phyloP scores from a whole-genome alignment of 2,797 vertebrate genomes.

The Muscicapa striata region DNA sequence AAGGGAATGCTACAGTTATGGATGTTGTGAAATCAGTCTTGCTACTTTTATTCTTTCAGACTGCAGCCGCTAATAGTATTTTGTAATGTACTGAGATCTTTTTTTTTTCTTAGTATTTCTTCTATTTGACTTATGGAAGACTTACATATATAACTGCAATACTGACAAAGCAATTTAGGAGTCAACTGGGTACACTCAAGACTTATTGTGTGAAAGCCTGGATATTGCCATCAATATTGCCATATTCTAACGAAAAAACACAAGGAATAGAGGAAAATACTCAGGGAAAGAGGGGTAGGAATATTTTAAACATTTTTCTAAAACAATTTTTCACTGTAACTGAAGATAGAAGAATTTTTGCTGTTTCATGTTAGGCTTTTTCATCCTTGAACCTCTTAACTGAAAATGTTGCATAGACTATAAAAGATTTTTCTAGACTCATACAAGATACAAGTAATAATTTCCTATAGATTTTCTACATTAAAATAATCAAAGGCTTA shows the following conservation, averaged over 20 bases:
- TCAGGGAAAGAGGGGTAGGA: constrained; percentile 65
- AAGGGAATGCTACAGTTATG: constrained; percentile 9
- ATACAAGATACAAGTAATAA: constrained; percentile 7
- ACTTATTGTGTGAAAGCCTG: constrained; percentile 76
- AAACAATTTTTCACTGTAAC: constrained; percentile 66
- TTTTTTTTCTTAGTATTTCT: constrained; percentile 34
- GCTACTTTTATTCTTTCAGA: constrained; percentile 18
- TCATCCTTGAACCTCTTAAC: not conserved
- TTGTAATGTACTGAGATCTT: not conserved
- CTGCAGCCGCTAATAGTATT: constrained; percentile 11
- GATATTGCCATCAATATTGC: constrained; percentile 80
- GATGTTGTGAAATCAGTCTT: constrained; percentile 42
- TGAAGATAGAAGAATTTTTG: constrained; percentile 78
- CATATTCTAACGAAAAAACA: constrained; percentile 79
- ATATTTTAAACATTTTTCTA: constrained; percentile 43
- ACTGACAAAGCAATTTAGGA: constrained; percentile 32
- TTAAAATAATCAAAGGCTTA: constrained; percentile 41
- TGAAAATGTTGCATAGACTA: not conserved
- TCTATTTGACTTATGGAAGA: constrained; percentile 43
- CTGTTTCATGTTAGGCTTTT: constrained; percentile 69
- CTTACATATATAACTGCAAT: constrained; percentile 54
- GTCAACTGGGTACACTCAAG: constrained; percentile 18
- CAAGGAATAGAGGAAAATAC: constrained; percentile 74
- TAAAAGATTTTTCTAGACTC: not conserved
- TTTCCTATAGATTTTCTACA: constrained; percentile 30